phyloP scores from a whole-genome alignment of 2,888 invertebrate genomes.

The Apamea monoglypha region DNA sequence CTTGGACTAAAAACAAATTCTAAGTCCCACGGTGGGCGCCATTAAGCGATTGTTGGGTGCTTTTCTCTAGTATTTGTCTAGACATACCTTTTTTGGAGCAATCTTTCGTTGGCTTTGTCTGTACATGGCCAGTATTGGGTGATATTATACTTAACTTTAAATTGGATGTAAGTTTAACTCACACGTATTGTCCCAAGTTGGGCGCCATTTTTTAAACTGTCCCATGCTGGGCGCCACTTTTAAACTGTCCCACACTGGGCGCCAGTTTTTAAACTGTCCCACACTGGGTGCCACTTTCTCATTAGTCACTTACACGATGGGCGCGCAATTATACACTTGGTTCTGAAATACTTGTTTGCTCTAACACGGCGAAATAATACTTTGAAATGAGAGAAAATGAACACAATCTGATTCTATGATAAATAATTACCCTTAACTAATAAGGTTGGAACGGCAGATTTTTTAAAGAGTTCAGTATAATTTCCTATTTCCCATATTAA shows the following conservation, averaged over 20 bases:
- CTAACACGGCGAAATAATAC: not conserved
- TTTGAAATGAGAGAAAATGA: not conserved
- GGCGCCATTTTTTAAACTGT: not conserved
- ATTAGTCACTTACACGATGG: not conserved
- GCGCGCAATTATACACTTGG: not conserved
- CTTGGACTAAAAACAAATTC: not conserved
- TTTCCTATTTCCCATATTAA: not conserved
- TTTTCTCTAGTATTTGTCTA: not conserved
- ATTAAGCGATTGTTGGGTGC: not conserved
- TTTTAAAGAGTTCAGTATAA: not conserved
- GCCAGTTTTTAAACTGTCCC: not conserved
- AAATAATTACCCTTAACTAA: too few species aligned
- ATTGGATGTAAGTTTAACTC: not conserved
- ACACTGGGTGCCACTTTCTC: constrained; percentile 9
- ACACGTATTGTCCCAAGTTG: not conserved
- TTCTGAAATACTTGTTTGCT: not conserved
- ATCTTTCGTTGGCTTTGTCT: not conserved
- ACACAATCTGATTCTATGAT: not conserved
- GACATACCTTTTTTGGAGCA: too few species aligned
- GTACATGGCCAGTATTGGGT: not conserved
- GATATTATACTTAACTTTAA: not conserved
- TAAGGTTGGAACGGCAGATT: not conserved
- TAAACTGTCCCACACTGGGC: not conserved
- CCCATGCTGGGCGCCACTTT: constrained; percentile 1
- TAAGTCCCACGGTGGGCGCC: not conserved